A percentile compares a stretch with the other conserved stretches of the same genome.
These are phyloP conservation scores for Ganaspis sp. DNA, from an alignment of 1,140 invertebrate genomes.

Conservation along the genomic window DNA sequence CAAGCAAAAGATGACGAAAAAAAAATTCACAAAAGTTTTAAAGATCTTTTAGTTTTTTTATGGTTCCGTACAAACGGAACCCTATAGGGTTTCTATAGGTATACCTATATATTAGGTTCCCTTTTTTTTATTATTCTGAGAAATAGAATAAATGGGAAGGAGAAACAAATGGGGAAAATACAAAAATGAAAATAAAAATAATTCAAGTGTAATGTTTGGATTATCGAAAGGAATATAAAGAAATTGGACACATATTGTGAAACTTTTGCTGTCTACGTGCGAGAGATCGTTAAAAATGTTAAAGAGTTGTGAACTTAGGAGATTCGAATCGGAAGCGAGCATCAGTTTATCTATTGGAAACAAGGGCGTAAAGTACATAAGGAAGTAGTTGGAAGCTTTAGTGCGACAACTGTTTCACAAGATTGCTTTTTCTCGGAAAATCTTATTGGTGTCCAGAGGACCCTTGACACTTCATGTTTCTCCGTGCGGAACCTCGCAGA, in stretches of 20 bases:
- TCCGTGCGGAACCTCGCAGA: neutral
- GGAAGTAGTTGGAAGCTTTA: conserved; percentile 18
- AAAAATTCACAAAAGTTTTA: too few species aligned
- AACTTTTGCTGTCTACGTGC: neutral
- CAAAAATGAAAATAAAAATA: neutral
- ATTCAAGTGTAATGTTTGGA: too few species aligned
- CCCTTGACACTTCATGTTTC: neutral
- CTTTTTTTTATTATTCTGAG: too few species aligned
- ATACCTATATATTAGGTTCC: too few species aligned
- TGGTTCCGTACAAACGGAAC: too few species aligned
- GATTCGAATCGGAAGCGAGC: neutral
- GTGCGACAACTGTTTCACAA: conserved; percentile 41
- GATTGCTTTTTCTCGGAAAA: conserved; percentile 50
- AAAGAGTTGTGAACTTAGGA: neutral
- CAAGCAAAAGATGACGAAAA: too few species aligned
- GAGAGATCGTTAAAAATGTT: neutral
- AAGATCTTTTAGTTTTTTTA: too few species aligned
- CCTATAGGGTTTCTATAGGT: too few species aligned
- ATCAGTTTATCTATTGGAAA: neutral
- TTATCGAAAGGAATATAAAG: neutral
- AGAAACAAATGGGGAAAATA: neutral
- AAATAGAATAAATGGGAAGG: neutral
- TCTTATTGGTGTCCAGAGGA: conserved; percentile 46
- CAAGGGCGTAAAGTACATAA: conserved; percentile 14
- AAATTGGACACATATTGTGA: neutral